phyloP scores from a whole-genome alignment of 2,797 vertebrate genomes.

The Peromyscus eremicus region DNA sequence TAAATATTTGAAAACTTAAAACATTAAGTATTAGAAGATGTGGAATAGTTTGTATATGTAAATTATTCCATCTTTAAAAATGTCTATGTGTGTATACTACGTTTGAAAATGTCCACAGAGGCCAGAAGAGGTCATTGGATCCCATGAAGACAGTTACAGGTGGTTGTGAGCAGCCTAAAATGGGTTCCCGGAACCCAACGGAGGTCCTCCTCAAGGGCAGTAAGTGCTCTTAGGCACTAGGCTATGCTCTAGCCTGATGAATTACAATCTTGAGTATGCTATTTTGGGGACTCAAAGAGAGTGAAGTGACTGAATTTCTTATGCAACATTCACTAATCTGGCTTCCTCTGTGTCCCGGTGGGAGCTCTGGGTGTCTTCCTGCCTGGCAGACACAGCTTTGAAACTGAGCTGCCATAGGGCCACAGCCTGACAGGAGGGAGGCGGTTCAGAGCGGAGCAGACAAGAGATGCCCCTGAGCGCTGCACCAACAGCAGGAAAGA shows the following conservation, averaged over 20 bases:
- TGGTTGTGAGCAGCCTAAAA: background rate
- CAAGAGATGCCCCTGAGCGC: background rate
- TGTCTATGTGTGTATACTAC: background rate
- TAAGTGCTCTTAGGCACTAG: background rate
- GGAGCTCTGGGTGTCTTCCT: slow-evolving; percentile 15
- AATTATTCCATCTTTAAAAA: background rate
- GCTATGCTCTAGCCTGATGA: background rate
- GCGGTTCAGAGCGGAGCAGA: slow-evolving; percentile 14
- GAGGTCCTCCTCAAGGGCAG: background rate
- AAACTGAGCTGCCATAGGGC: background rate
- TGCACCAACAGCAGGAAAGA: background rate
- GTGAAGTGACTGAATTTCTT: slow-evolving; percentile 25
- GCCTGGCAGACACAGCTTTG: background rate
- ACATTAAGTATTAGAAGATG: background rate
- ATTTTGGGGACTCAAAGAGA: slow-evolving; percentile 38
- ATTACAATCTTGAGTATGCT: background rate
- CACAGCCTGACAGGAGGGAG: background rate
- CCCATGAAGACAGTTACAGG: background rate
- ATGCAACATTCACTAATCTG: background rate
- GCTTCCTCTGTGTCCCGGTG: background rate
- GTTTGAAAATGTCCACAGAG: background rate
- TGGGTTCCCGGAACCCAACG: background rate
- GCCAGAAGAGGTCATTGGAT: background rate
- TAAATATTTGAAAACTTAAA: background rate
- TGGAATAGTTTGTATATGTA: slow-evolving; percentile 29